A percentile compares a stretch with the other conserved stretches of the same genome.
These are phyloP conservation scores for Tridacna crocea DNA, from an alignment of 2,888 invertebrate species.

Conservation along the genomic window DNA sequence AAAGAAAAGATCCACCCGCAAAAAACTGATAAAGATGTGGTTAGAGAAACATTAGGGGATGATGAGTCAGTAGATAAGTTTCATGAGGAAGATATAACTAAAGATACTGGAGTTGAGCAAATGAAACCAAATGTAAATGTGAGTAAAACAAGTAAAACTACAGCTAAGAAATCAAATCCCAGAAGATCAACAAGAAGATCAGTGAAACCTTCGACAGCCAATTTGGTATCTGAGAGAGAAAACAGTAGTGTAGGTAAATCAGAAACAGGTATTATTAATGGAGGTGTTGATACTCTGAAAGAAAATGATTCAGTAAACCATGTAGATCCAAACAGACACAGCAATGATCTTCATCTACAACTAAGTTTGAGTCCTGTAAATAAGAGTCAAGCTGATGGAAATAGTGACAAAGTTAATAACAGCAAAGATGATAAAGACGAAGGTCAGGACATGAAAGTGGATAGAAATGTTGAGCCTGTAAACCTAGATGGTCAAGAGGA, in stretches of 20 bases:
- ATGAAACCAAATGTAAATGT: not conserved
- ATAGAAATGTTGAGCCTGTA: too few relatives aligned
- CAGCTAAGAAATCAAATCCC: not conserved
- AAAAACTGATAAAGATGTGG: not conserved
- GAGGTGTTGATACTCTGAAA: too few relatives aligned
- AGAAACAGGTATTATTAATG: too few relatives aligned
- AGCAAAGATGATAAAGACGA: not conserved
- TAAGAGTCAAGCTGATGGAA: not conserved
- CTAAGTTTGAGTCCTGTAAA: conserved; percentile 12
- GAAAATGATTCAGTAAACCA: too few relatives aligned
- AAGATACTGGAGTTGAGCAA: not conserved
- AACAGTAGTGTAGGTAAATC: too few relatives aligned
- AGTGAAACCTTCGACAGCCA: not conserved
- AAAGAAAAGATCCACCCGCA: not conserved
- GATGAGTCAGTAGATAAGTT: not conserved
- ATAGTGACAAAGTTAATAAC: not conserved
- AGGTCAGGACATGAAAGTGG: not conserved
- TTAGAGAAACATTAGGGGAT: not conserved
- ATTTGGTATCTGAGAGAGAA: too few relatives aligned
- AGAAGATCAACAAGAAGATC: conserved; percentile 26
- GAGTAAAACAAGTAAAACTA: not conserved
- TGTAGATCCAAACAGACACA: not conserved
- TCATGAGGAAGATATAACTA: not conserved
- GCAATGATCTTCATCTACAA: not conserved
- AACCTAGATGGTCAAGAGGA: not conserved